Percentiles rank a stretch among this genome's conserved stretches.
Evolutionary conservation across 2,888 invertebrate genomes (phyloP).

Genomic region (Epinotia brunnichana): DNA sequence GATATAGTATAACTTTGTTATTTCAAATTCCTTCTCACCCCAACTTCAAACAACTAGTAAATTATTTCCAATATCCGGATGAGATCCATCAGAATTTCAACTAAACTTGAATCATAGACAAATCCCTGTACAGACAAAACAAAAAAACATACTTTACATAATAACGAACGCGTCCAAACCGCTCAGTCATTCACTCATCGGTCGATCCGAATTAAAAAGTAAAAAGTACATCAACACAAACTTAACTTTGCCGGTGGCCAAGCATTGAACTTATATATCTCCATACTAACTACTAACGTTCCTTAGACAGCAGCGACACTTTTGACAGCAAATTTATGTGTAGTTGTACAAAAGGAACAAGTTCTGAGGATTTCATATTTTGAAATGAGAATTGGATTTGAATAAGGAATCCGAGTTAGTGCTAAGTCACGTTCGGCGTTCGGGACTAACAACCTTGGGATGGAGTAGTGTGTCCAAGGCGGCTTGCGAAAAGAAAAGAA

Average conservation of each 20-base stretch:
- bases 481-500: conserved; percentile 26
- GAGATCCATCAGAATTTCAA: conserved; percentile 42
- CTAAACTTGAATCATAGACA: conserved; percentile 43
- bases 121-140: conserved; percentile 43
- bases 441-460: conserved; percentile 47
- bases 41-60: conserved; percentile 22
- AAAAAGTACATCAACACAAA: conserved; percentile 51
- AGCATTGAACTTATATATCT: conserved; percentile 3
- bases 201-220: conserved; percentile 62
- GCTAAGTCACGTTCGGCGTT: conserved; percentile 73
- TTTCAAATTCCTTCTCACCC: not conserved
- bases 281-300: not conserved
- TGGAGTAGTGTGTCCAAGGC: conserved; percentile 24
- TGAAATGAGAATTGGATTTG: conserved; percentile 75
- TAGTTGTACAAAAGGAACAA: conserved; percentile 52
- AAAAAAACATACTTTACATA: conserved; percentile 46
- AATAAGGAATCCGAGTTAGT: conserved; percentile 67
- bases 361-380: conserved; percentile 80
- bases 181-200: conserved; percentile 70
- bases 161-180: conserved; percentile 52
- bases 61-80: conserved; percentile 40
- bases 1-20: too few species aligned
- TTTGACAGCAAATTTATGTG: conserved; percentile 21
- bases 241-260: conserved; percentile 7
- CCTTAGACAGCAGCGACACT: conserved; percentile 27